Percentiles rank a stretch among this genome's conserved stretches.
These are phyloP conservation scores for Stigmatopora argus DNA, from an alignment of 2,113 vertebrate genomes.

Conservation along the genomic window DNA sequence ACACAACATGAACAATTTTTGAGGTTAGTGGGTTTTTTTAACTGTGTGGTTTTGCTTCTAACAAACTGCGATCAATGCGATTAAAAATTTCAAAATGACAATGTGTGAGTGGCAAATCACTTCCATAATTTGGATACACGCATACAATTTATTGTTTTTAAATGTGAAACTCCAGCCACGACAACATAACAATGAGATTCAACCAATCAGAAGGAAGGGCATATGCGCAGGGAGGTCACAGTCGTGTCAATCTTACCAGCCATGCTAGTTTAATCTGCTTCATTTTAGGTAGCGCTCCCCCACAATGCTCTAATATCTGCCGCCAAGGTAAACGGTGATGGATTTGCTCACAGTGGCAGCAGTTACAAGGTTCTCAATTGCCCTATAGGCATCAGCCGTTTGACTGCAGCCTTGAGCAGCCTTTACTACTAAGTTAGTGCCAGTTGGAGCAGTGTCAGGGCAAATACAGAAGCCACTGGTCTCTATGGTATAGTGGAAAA, in stretches of 20 bases:
- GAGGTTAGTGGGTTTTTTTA: no score
- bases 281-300: constrained; percentile 18
- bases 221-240: constrained; percentile 8
- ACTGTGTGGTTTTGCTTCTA: no score
- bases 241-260: constrained; percentile 7
- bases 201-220: background rate
- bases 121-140: no score
- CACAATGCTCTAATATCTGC: constrained; percentile 22
- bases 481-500: constrained; percentile 22
- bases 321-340: constrained; percentile 23
- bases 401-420: constrained; percentile 26
- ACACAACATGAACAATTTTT: no score
- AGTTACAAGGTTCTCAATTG: constrained; percentile 20
- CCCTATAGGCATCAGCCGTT: constrained; percentile 18
- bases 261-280: constrained; percentile 26
- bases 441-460: constrained; percentile 22
- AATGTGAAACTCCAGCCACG: no score
- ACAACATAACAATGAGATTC: no score
- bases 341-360: constrained; percentile 17
- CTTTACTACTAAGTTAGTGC: constrained; percentile 15
- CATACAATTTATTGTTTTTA: no score
- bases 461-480: constrained; percentile 17
- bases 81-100: no score
- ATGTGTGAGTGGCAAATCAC: no score
- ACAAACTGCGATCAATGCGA: no score